These are phyloP conservation scores for Cotesia glomerata DNA, from an alignment of 1,140 invertebrate species.

Conservation along the genomic window DNA sequence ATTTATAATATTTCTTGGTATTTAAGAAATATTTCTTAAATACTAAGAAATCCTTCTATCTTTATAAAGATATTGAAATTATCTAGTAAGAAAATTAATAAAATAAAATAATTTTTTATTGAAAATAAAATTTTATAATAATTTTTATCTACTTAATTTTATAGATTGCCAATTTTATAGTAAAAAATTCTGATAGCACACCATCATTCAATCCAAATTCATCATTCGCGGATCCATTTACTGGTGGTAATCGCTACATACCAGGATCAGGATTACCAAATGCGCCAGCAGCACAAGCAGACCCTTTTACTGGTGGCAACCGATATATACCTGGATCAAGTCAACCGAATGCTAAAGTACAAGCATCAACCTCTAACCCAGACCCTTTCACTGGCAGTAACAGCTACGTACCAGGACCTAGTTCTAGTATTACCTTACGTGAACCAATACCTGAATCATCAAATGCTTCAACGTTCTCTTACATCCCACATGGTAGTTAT, in stretches of 20 bases:
- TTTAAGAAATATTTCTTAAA: too few relatives aligned
- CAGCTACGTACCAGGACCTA: too few relatives aligned
- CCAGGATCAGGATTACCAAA: constrained; percentile 57
- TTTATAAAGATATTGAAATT: too few relatives aligned
- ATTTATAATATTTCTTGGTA: too few relatives aligned
- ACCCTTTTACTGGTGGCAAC: constrained; percentile 29
- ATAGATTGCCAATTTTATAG: constrained; percentile 91
- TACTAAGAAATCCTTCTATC: too few relatives aligned
- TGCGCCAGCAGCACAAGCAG: not conserved
- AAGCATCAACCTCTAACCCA: not conserved
- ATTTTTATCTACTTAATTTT: constrained; percentile 47
- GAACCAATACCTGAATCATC: constrained; percentile 15
- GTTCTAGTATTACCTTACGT: constrained; percentile 25
- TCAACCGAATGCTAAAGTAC: constrained; percentile 31
- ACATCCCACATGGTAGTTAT: constrained; percentile 56
- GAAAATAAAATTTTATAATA: too few relatives aligned
- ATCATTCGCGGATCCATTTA: constrained; percentile 80
- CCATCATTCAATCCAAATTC: constrained; percentile 49
- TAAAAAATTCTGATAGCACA: constrained; percentile 71
- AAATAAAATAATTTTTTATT: too few relatives aligned
- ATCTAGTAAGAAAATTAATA: too few relatives aligned
- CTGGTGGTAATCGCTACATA: constrained; percentile 77
- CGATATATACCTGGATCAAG: constrained; percentile 21
- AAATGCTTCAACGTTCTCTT: constrained; percentile 35
- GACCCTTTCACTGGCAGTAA: too few relatives aligned